phyloP scores from a whole-genome alignment of 2,888 invertebrate genomes.

The Rhamnusium bicolor region DNA sequence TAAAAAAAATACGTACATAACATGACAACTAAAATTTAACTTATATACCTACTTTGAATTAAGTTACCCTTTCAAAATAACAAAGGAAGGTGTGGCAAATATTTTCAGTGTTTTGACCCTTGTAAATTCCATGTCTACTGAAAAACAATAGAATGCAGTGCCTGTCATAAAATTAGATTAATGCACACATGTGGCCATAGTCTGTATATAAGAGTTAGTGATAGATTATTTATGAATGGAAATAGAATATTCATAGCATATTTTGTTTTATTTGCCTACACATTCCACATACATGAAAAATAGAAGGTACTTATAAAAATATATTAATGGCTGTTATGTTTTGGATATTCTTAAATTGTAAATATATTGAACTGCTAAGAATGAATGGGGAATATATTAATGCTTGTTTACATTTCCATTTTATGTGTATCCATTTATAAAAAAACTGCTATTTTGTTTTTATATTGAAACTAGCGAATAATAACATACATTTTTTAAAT shows the following conservation, averaged over 20 bases:
- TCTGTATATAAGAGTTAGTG: background rate
- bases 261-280: background rate
- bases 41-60: constrained; percentile 6
- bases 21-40: constrained; percentile 11
- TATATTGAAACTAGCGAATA: too few species aligned
- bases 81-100: constrained; percentile 18
- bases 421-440: too few species aligned
- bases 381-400: too few species aligned
- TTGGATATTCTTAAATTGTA: too few species aligned
- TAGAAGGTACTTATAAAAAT: background rate
- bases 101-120: constrained; percentile 16
- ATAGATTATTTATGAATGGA: background rate
- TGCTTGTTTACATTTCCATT: too few species aligned
- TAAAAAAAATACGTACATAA: constrained; percentile 3
- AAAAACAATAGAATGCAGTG: constrained; percentile 5
- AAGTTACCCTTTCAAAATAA: constrained; percentile 18
- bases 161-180: background rate
- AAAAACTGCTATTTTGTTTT: too few species aligned
- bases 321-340: too few species aligned
- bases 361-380: too few species aligned
- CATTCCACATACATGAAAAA: background rate
- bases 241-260: background rate
- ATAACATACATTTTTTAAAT: too few species aligned
- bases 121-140: background rate
- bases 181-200: background rate